These are phyloP conservation scores for Coremacera marginata DNA, from an alignment of 2,888 invertebrate genomes.

Conservation along the genomic window DNA sequence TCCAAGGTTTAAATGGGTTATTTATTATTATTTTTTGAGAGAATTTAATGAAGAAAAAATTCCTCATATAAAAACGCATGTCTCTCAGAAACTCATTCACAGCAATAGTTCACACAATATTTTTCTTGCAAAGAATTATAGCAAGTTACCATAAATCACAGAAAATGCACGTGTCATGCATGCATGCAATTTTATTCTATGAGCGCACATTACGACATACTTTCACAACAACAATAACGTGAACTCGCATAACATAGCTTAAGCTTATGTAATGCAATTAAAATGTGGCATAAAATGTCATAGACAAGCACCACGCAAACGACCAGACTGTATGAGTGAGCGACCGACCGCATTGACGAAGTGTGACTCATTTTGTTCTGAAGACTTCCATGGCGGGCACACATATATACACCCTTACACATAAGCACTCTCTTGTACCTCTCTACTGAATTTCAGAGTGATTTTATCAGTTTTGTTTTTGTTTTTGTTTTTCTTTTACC, in stretches of 20 bases:
- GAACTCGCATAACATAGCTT: not conserved
- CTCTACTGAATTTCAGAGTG: not conserved
- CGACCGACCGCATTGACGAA: not conserved
- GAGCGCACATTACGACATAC: too few species aligned
- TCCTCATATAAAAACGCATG: too few species aligned
- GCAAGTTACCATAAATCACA: too few species aligned
- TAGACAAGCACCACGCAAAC: slow-evolving; percentile 15
- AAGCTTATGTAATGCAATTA: slow-evolving; percentile 20
- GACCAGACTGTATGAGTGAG: not conserved
- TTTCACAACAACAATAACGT: not conserved
- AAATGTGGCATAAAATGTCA: slow-evolving; percentile 26
- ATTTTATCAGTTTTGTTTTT: slow-evolving; percentile 4
- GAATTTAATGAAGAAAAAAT: too few species aligned
- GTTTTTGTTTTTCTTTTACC: not conserved
- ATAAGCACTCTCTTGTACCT: not conserved
- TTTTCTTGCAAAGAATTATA: too few species aligned
- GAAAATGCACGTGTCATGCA: too few species aligned
- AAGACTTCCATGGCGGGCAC: not conserved
- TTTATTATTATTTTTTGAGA: too few species aligned
- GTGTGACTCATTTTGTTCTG: slow-evolving; percentile 11
- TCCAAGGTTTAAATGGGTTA: too few species aligned
- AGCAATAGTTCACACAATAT: too few species aligned
- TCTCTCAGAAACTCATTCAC: too few species aligned
- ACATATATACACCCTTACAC: not conserved
- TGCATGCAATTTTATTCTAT: too few species aligned